Evolutionary conservation across 2,113 vertebrate species (phyloP).

Genomic region (Brachyistius frenatus): DNA sequence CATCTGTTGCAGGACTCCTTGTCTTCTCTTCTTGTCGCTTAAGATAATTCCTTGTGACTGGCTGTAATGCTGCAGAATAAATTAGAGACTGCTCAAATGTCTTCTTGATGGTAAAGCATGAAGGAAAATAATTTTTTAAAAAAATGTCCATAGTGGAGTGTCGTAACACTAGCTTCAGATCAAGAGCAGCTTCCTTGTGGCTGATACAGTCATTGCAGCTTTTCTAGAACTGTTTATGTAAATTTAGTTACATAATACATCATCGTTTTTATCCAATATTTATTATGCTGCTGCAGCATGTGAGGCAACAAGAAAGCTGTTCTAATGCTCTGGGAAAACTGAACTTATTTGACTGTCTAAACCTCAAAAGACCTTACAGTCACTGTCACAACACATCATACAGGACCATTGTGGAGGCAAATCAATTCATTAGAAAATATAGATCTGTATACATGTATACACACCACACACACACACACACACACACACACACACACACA

Average conservation of each 20-base stretch:
- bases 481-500: no score
- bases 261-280: constrained; percentile 18
- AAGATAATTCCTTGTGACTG: background rate
- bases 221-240: constrained; percentile 28
- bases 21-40: background rate
- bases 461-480: no score
- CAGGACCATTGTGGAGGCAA: background rate
- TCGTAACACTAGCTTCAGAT: constrained; percentile 3
- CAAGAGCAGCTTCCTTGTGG: constrained; percentile 14
- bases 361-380: constrained; percentile 6
- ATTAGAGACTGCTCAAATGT: background rate
- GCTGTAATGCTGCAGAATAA: background rate
- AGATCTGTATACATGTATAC: background rate
- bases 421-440: constrained; percentile 10
- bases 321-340: constrained; percentile 1
- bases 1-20: background rate
- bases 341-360: constrained; percentile 20
- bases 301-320: constrained; percentile 6
- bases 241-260: constrained; percentile 24
- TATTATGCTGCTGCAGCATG: background rate
- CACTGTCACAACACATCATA: constrained; percentile 5
- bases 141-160: background rate
- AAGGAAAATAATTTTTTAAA: background rate
- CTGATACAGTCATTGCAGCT: background rate
- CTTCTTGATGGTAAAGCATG: background rate